Evolutionary conservation across 2,888 invertebrate genomes (phyloP).

Genomic region (Caenorhabditis doughertyi): DNA sequence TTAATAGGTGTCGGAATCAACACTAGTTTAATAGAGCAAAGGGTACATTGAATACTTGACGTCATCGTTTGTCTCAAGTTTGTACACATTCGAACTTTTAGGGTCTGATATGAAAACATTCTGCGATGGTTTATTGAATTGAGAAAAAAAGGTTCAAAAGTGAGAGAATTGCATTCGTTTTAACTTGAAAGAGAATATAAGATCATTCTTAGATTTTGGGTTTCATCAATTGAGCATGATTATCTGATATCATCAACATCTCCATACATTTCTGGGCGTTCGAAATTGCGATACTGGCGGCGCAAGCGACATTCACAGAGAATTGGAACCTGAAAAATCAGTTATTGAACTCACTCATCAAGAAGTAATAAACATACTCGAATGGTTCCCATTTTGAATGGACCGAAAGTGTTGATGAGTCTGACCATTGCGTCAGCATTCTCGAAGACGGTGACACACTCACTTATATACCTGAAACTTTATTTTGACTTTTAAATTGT

Average conservation of each 20-base stretch:
- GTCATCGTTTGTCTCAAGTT: neutral
- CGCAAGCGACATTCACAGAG: constrained; percentile 49
- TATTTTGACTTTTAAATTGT: no score
- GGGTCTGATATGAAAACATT: no score
- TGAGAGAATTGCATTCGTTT: no score
- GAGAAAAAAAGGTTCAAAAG: no score
- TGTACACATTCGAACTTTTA: no score
- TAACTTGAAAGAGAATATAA: neutral
- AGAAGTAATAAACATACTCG: neutral
- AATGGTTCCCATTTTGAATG: constrained; percentile 14
- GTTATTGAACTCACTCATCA: neutral
- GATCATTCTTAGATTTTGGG: neutral
- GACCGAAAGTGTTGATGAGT: neutral
- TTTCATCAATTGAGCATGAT: no score
- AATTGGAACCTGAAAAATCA: constrained; percentile 32
- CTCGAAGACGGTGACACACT: constrained; percentile 49
- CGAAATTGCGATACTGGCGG: constrained; percentile 46
- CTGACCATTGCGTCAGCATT: constrained; percentile 25
- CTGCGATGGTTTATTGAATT: no score
- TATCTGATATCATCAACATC: neutral
- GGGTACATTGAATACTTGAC: neutral
- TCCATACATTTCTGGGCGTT: constrained; percentile 2
- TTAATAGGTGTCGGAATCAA: constrained; percentile 46
- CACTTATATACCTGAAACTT: constrained; percentile 49
- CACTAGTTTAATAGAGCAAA: constrained; percentile 17